Conservation (phyloP, 2,888 invertebrate genomes). For the Sipunculus nudus region DNA sequence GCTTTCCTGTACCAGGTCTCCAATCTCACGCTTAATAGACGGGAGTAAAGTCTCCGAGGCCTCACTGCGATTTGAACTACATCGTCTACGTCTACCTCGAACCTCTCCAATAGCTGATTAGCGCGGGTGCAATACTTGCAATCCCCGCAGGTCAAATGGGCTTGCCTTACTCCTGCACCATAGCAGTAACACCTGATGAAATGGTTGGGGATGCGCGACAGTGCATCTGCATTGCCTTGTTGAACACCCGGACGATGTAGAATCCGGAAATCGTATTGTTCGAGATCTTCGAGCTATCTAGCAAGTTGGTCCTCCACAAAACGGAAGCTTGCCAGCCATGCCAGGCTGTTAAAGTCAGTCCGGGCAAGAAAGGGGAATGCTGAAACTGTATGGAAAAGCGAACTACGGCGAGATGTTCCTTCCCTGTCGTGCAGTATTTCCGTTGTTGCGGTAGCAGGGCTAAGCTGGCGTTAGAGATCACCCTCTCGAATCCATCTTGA, state of each 20-base stretch:
- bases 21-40: too few relatives aligned
- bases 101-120: too few relatives aligned
- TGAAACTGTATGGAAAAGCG: neutral
- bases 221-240: slow-evolving; percentile 1
- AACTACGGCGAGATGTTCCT: neutral
- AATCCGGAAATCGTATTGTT: slow-evolving; percentile 1
- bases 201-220: neutral
- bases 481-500: neutral
- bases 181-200: neutral
- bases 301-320: neutral
- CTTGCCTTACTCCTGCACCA: neutral
- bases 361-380: neutral
- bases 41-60: too few relatives aligned
- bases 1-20: too few relatives aligned
- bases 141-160: neutral
- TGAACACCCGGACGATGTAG: neutral
- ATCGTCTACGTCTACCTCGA: too few relatives aligned
- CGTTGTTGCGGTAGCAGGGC: neutral
- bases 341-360: neutral
- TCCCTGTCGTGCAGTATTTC: neutral
- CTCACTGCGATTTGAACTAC: too few relatives aligned
- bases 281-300: neutral
- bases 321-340: neutral
- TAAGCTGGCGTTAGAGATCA: neutral
- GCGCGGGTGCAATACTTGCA: neutral